phyloP scores from a whole-genome alignment of 2,797 vertebrate species.

The Steatocranus sp. region DNA sequence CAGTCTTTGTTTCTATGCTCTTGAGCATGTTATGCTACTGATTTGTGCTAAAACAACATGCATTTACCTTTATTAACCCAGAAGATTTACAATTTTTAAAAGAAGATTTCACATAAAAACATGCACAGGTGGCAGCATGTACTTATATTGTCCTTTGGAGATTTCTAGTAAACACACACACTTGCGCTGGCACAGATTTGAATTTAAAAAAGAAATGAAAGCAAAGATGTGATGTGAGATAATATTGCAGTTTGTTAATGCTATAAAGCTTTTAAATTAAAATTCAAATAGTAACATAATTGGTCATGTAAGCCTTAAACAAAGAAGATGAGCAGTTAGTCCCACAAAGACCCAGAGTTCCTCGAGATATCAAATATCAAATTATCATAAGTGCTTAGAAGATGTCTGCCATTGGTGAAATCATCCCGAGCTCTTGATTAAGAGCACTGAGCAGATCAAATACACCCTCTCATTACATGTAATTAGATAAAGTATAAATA shows the following conservation, averaged over 20 bases:
- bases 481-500: slow-evolving; percentile 71
- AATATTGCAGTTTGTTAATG: background rate
- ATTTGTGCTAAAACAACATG: background rate
- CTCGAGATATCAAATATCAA: slow-evolving; percentile 44
- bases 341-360: slow-evolving; percentile 22
- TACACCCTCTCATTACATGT: slow-evolving; percentile 57
- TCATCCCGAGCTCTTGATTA: slow-evolving; percentile 50
- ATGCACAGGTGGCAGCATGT: background rate
- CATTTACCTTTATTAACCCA: background rate
- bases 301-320: background rate
- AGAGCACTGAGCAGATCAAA: slow-evolving; percentile 50
- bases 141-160: background rate
- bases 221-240: background rate
- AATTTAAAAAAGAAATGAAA: background rate
- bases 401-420: slow-evolving; percentile 35
- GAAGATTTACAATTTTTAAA: background rate
- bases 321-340: slow-evolving; percentile 16
- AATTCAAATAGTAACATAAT: background rate
- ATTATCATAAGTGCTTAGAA: slow-evolving; percentile 41
- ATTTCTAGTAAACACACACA: background rate
- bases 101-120: background rate
- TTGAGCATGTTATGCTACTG: background rate
- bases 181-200: background rate
- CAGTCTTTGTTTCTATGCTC: background rate
- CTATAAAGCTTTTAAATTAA: background rate